Evolutionary conservation across 2,113 vertebrate genomes (phyloP).

Genomic region (Gymnocephalus cernua): DNA sequence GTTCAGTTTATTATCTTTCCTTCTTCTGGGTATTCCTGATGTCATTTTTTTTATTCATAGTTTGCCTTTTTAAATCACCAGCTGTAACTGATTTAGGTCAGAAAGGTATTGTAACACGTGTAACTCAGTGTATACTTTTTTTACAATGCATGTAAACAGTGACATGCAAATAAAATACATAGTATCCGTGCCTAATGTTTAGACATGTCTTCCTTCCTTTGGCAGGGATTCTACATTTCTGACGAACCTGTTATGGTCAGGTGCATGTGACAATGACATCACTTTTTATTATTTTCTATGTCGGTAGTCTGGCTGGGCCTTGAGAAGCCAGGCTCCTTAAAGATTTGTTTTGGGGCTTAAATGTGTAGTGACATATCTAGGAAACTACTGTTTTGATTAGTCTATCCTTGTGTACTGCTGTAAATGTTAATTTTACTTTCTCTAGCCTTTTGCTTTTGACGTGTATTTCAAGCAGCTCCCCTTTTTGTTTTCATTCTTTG

Average conservation of each 20-base stretch:
- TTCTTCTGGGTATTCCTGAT: not conserved
- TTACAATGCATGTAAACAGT: not conserved
- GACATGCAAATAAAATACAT: not conserved
- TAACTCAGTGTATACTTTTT: not conserved
- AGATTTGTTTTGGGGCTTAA: no score
- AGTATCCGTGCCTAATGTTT: no score
- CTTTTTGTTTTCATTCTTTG: no score
- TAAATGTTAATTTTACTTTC: no score
- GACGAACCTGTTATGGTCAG: slow-evolving; percentile 12
- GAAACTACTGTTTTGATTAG: no score
- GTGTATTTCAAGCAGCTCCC: no score
- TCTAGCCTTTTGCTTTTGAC: no score
- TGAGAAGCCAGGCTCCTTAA: not conserved
- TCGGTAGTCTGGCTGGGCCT: slow-evolving; percentile 6
- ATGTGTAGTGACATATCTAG: no score
- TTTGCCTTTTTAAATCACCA: no score
- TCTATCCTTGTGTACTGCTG: no score
- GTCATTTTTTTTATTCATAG: not conserved
- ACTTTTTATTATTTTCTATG: slow-evolving; percentile 31
- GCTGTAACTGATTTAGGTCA: not conserved
- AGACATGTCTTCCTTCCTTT: not conserved
- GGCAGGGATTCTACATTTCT: not conserved
- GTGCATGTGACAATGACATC: slow-evolving; percentile 68
- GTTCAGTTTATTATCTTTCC: not conserved
- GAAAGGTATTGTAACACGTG: no score